phyloP scores from a whole-genome alignment of 2,888 invertebrate genomes.

The Orthosia cruda region DNA sequence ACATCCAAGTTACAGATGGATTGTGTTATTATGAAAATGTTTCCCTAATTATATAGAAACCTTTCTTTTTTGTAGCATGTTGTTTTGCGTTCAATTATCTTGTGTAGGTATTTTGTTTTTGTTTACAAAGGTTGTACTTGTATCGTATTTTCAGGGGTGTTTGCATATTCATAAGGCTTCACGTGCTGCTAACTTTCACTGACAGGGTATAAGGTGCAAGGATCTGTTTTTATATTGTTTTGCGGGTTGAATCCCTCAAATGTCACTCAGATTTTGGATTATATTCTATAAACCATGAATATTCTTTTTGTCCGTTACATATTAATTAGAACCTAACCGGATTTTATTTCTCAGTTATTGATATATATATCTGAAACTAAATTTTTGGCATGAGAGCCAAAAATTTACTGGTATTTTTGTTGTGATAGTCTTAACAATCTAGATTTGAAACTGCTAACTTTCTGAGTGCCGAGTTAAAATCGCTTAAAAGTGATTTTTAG shows the following conservation, averaged over 20 bases:
- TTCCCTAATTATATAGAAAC: conserved; percentile 43
- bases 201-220: no score
- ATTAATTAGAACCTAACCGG: not conserved
- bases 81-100: conserved; percentile 49
- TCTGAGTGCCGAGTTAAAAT: not conserved
- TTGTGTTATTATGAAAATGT: conserved; percentile 41
- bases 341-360: not conserved
- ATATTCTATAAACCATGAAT: not conserved
- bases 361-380: no score
- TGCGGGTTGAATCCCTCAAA: no score
- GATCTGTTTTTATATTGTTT: no score
- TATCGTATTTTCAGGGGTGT: not conserved
- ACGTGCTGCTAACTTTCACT: not conserved
- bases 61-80: conserved; percentile 30
- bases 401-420: not conserved
- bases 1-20: conserved; percentile 30
- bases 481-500: not conserved
- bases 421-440: not conserved
- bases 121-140: conserved; percentile 3
- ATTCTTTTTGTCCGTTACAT: not conserved
- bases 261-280: no score
- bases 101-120: conserved; percentile 17
- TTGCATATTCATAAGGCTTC: conserved; percentile 16
- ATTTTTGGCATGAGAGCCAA: no score
- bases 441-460: not conserved